These are phyloP conservation scores for Bubalus kerabau DNA, from an alignment of 2,113 vertebrate species.

Conservation along the genomic window DNA sequence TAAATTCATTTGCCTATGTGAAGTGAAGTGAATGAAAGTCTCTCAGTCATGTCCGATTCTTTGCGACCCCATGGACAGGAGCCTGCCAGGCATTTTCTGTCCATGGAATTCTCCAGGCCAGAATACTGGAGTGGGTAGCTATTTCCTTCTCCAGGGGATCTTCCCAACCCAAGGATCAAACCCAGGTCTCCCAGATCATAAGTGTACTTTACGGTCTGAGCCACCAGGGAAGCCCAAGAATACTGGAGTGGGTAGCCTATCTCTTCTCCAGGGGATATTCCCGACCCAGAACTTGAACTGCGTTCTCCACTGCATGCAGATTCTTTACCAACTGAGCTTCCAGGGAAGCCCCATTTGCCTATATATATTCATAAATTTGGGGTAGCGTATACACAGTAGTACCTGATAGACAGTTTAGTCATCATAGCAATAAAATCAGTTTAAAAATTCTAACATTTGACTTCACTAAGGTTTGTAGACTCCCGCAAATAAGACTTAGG, in stretches of 20 bases:
- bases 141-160: not conserved
- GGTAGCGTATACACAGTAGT: not conserved
- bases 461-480: not conserved
- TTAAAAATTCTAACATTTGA: not conserved
- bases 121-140: not conserved
- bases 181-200: not conserved
- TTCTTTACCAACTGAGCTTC: not conserved
- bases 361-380: not conserved
- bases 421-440: not conserved
- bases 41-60: not conserved
- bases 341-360: not conserved
- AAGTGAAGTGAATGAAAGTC: not conserved
- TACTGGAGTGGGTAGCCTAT: not conserved
- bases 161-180: not conserved
- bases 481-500: not conserved
- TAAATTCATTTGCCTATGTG: not conserved
- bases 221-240: not conserved
- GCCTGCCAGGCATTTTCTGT: not conserved
- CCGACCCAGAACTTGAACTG: accelerated
- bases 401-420: not conserved
- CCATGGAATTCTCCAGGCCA: not conserved
- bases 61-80: not conserved
- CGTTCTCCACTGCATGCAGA: not conserved
- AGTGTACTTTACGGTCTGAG: not conserved
- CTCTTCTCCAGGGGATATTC: not conserved